Evolutionary conservation across 30 jellyfish, hydroid and myxozoan genomes (phyloP), one percentile per base, ranked within the genome.

Genomic region (Turritopsis dohrnii): DNA sequence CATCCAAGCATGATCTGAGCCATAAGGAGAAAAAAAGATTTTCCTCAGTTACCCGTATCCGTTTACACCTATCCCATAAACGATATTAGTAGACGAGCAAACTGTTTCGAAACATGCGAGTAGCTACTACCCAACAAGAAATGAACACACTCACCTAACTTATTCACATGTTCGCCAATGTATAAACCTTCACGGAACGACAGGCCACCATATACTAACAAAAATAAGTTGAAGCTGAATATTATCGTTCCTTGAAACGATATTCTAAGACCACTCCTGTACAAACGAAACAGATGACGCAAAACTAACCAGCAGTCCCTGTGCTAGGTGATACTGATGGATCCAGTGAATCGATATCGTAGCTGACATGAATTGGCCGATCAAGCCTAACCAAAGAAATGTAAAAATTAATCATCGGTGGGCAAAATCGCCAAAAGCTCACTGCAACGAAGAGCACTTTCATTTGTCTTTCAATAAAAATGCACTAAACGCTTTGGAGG

Each of bases 361-460:
- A 81, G 53, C 88, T 81, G 84, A 81, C 28, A 81, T 81, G 88
- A 0, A 81, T 81, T 31, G 88, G 88, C 5, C 88, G 52, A 24
- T 81, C 88, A 18, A 81, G 81, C 79, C 85, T 79, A 41, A 13
- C 60, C 60, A 41, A 41, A 41, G n/a, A n/a, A n/a, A n/a, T n/a
- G n/a, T n/a, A n/a, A n/a, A n/a, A n/a, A n/a, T n/a, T n/a, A n/a
- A n/a, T n/a, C n/a, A n/a, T n/a, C n/a, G n/a, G n/a, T n/a, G n/a
- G n/a, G n/a, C n/a, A n/a, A n/a, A n/a, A n/a, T n/a, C n/a, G n/a
- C n/a, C n/a, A n/a, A n/a, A n/a, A n/a, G n/a, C n/a, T n/a, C n/a
- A n/a, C n/a, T n/a, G n/a, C n/a, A n/a, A n/a, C n/a, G n/a, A n/a
- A n/a, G n/a, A n/a, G n/a, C n/a, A n/a, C n/a, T n/a, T n/a, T n/a